phyloP scores from a whole-genome alignment of 92 coral and sea anemone species.

The Parazoanthus swiftii region DNA sequence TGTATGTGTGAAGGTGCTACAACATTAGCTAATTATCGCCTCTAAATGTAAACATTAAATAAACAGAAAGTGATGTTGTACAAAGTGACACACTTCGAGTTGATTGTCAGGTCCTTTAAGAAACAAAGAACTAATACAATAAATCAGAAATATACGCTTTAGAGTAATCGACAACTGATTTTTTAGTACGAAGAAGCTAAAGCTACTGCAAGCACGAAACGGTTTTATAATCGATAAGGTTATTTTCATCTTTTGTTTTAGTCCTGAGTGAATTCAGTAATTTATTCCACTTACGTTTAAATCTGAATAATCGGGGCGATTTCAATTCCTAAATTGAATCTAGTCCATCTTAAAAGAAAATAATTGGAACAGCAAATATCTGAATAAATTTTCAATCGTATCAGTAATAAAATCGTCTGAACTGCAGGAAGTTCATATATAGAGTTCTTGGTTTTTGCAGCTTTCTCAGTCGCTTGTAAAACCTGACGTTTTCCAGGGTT shows the following conservation, averaged over 20 bases:
- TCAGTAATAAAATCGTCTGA: too few relatives aligned
- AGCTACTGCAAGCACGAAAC: not conserved
- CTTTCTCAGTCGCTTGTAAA: not conserved
- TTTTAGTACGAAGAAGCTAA: not conserved
- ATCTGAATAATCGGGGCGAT: not conserved
- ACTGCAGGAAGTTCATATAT: too few relatives aligned
- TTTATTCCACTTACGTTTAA: too few relatives aligned
- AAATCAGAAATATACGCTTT: not conserved
- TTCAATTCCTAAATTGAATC: not conserved
- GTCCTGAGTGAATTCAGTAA: not conserved
- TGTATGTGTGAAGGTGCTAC: not conserved
- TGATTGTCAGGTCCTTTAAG: not conserved
- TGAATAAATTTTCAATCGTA: not conserved
- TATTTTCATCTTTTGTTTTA: too few relatives aligned
- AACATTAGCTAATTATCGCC: constrained; percentile 41
- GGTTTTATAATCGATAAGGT: not conserved
- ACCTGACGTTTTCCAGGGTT: not conserved
- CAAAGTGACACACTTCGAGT: not conserved
- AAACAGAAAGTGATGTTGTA: not conserved
- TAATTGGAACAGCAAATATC: not conserved
- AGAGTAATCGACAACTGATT: not conserved
- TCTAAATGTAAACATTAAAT: constrained; percentile 15
- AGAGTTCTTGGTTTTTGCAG: not conserved
- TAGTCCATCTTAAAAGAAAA: not conserved
- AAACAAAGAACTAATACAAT: not conserved